Evolutionary conservation across 2,797 vertebrate species (phyloP).

Genomic region (Oryzias dopingdopingensis): DNA sequence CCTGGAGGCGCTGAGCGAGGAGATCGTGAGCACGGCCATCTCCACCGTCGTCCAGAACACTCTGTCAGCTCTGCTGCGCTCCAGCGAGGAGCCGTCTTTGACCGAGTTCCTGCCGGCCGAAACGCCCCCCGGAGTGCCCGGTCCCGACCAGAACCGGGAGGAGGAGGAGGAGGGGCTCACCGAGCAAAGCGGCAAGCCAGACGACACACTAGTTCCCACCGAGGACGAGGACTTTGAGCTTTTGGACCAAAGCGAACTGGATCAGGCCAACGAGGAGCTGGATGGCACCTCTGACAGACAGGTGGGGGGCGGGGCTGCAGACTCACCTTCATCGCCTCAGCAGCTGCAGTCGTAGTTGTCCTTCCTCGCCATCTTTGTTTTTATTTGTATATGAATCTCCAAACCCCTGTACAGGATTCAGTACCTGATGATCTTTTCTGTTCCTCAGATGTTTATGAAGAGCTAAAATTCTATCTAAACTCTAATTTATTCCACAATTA

Average conservation of each 20-base stretch:
- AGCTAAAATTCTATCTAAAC: conserved; percentile 38
- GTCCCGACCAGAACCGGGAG: conserved; percentile 42
- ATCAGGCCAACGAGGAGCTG: conserved; percentile 86
- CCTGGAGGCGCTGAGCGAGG: conserved; percentile 84
- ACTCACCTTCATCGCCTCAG: conserved; percentile 50
- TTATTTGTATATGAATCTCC: conserved; percentile 63
- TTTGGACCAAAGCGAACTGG: conserved; percentile 98
- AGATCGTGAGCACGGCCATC: conserved; percentile 88
- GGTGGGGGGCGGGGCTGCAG: conserved; percentile 46
- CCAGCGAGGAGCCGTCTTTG: conserved; percentile 74
- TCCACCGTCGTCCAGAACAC: conserved; percentile 88
- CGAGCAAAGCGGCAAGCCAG: conserved; percentile 46
- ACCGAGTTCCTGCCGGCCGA: conserved; percentile 64
- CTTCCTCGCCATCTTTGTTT: conserved; percentile 46
- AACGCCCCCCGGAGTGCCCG: conserved; percentile 23
- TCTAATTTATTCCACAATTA: conserved; percentile 67
- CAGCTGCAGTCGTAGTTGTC: conserved; percentile 75
- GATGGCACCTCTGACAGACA: conserved; percentile 73
- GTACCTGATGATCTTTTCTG: no score
- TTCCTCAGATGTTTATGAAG: conserved; percentile 27
- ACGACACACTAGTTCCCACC: conserved; percentile 67
- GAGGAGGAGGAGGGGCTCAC: conserved; percentile 8
- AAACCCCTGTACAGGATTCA: conserved; percentile 46
- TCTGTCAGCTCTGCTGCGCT: conserved; percentile 81
- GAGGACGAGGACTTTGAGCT: conserved; percentile 98